Conservation (phyloP, 2,888 invertebrate genomes). For the Cerastis leucographa region DNA sequence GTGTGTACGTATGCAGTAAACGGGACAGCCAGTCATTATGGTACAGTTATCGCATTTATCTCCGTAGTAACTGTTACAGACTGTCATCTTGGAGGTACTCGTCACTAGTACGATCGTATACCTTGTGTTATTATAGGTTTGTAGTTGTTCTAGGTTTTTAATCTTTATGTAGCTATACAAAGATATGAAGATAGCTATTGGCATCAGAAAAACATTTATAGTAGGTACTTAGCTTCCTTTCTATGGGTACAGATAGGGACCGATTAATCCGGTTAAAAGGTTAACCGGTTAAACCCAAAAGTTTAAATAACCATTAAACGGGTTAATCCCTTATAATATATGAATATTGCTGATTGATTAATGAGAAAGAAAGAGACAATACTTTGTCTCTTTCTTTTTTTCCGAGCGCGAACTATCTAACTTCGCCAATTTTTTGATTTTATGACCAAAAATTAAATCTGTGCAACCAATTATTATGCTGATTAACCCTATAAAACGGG, state of each 20-base stretch:
- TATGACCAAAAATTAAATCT: no score
- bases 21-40: slow-evolving; percentile 81
- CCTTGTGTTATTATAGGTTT: slow-evolving; percentile 27
- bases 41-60: slow-evolving; percentile 85
- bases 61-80: slow-evolving; percentile 82
- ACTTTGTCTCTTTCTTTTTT: no score
- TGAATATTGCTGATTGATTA: not conserved
- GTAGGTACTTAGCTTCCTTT: not conserved
- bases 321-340: no score
- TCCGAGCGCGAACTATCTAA: no score
- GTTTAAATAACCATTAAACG: not conserved
- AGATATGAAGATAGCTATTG: not conserved
- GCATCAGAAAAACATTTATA: not conserved
- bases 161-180: slow-evolving; percentile 6
- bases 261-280: no score
- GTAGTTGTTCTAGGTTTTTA: not conserved
- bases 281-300: no score
- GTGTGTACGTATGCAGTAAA: slow-evolving; percentile 73
- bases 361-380: not conserved
- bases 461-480: no score
- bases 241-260: not conserved
- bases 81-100: slow-evolving; percentile 71
- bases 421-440: no score
- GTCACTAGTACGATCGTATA: slow-evolving; percentile 47
- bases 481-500: not conserved